Evolutionary conservation across 2,888 invertebrate genomes (phyloP).

Genomic region (Brenthis hecate): DNA sequence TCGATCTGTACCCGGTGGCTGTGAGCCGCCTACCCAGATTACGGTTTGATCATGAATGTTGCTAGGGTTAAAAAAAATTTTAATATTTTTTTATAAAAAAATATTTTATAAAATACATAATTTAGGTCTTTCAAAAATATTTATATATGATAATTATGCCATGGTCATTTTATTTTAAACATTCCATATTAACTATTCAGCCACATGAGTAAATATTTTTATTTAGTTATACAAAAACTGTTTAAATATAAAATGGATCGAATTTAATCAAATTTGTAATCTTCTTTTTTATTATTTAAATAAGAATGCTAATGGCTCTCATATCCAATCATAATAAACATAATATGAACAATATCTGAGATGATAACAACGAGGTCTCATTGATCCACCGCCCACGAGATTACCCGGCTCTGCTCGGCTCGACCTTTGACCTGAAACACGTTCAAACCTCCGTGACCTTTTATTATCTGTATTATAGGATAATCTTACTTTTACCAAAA

Average conservation of each 20-base stretch:
- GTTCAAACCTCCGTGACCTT: slow-evolving; percentile 13
- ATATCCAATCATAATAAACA: background rate
- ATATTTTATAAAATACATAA: background rate
- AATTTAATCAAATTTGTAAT: too few species aligned
- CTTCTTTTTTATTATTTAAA: too few species aligned
- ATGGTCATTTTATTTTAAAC: too few species aligned
- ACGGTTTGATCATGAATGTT: slow-evolving; percentile 10
- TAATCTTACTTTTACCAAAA: slow-evolving; percentile 1
- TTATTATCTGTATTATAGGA: background rate
- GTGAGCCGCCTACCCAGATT: slow-evolving; percentile 14
- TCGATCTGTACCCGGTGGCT: slow-evolving; percentile 30
- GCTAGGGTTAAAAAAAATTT: background rate
- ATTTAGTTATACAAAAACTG: too few species aligned
- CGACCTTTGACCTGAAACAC: slow-evolving; percentile 17
- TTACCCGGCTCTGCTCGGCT: background rate
- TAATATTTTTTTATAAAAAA: background rate
- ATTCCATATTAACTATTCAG: too few species aligned
- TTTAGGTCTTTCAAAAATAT: background rate
- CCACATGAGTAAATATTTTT: too few species aligned
- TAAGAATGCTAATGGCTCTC: background rate
- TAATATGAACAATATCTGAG: background rate
- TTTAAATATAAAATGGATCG: too few species aligned
- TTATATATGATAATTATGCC: too few species aligned
- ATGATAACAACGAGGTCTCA: slow-evolving; percentile 3
- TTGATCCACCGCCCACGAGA: slow-evolving; percentile 5